These are phyloP conservation scores for Thalassophryne amazonica DNA, from an alignment of 2,797 vertebrate species.

Conservation along the genomic window DNA sequence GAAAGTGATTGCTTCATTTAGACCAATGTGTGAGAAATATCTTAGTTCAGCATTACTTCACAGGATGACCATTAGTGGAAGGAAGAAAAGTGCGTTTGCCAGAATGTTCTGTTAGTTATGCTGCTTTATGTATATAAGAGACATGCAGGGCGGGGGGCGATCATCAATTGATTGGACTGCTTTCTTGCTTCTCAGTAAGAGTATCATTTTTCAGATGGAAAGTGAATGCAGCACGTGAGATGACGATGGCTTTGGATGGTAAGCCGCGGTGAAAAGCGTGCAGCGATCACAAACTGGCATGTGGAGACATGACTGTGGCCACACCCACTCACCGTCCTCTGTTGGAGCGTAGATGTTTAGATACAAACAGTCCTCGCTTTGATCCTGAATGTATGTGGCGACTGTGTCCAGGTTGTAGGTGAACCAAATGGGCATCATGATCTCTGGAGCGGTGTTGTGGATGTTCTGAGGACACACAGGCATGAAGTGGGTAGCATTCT, in stretches of 20 bases:
- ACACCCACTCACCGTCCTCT: conserved; percentile 83
- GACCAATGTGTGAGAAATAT: conserved; percentile 9
- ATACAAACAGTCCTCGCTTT: conserved; percentile 92
- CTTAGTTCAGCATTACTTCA: conserved; percentile 27
- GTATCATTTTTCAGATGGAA: conserved; percentile 3
- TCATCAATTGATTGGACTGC: neutral
- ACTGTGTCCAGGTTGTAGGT: conserved; percentile 92
- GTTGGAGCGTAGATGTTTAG: conserved; percentile 91
- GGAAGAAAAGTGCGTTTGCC: conserved; percentile 1
- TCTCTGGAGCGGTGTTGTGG: conserved; percentile 87
- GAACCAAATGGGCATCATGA: conserved; percentile 95
- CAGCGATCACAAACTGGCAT: conserved; percentile 26
- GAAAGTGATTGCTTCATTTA: conserved; percentile 29
- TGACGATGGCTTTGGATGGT: conserved; percentile 45
- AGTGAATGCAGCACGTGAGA: conserved; percentile 12
- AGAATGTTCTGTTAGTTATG: neutral
- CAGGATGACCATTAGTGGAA: neutral
- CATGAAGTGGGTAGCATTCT: conserved; percentile 89
- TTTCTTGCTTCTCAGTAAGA: conserved; percentile 7
- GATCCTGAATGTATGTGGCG: conserved; percentile 89
- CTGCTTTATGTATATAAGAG: neutral
- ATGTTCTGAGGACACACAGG: conserved; percentile 92
- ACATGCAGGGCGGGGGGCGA: neutral
- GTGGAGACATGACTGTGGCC: conserved; percentile 10
- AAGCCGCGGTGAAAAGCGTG: conserved; percentile 51